A percentile compares a stretch with the other conserved stretches of the same genome.
Evolutionary conservation across 2,113 vertebrate species (phyloP).

Genomic region (Larimichthys crocea): DNA sequence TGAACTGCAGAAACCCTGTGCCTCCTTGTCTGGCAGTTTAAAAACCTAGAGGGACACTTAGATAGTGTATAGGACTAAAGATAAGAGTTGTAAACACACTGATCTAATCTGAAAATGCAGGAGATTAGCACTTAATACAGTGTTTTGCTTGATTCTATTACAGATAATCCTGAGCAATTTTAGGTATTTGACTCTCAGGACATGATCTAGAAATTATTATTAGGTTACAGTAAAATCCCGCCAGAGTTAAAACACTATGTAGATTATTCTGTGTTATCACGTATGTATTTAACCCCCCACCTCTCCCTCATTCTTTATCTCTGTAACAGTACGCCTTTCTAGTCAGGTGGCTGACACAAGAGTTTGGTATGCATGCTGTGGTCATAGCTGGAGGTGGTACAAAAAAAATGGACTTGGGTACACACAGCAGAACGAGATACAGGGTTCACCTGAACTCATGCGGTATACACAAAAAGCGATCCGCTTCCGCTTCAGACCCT

Average conservation of each 20-base stretch:
- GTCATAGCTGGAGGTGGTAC: not conserved
- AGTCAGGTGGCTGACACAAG: not conserved
- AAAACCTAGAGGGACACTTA: constrained; percentile 36
- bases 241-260: constrained; percentile 10
- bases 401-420: constrained; percentile 6
- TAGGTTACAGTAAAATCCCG: constrained; percentile 20
- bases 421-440: not conserved
- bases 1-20: constrained; percentile 28
- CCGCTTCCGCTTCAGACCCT: not conserved
- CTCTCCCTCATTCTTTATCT: constrained; percentile 21
- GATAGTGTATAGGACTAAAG: constrained; percentile 35
- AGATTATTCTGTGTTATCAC: constrained; percentile 6
- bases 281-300: not conserved
- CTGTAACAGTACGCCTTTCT: constrained; percentile 25
- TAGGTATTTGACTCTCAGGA: constrained; percentile 35
- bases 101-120: constrained; percentile 56
- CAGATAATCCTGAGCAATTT: constrained; percentile 52
- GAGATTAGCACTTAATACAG: constrained; percentile 68
- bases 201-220: constrained; percentile 47
- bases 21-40: constrained; percentile 32
- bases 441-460: not conserved
- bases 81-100: constrained; percentile 64
- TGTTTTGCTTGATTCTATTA: constrained; percentile 50
- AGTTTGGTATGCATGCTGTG: constrained; percentile 34
- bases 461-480: not conserved